Conservation (phyloP, 2,113 vertebrate genomes). For the Rhodinocichla rosea region DNA sequence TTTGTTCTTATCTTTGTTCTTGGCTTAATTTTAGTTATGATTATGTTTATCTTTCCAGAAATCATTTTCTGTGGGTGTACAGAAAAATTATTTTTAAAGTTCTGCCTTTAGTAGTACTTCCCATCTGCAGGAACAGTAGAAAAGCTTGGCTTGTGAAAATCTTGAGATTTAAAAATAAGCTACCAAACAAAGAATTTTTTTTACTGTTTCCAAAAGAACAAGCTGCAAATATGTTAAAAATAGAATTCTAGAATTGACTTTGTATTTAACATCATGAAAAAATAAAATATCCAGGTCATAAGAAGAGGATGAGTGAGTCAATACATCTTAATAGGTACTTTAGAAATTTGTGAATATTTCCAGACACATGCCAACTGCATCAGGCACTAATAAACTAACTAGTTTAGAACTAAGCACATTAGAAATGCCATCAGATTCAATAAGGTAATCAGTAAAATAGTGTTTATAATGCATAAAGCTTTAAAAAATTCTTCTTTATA, state of each 20-base stretch:
- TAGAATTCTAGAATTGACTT: neutral
- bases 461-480: neutral
- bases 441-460: neutral
- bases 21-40: neutral
- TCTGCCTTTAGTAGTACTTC: neutral
- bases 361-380: neutral
- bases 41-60: neutral
- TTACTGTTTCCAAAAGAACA: neutral
- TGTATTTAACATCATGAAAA: neutral
- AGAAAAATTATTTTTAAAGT: neutral
- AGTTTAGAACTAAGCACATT: neutral
- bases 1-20: neutral
- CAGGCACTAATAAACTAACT: neutral
- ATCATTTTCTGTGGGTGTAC: neutral
- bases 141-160: neutral
- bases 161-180: neutral
- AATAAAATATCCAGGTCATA: neutral
- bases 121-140: neutral
- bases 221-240: neutral
- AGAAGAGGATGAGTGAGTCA: neutral
- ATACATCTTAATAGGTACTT: neutral
- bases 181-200: neutral
- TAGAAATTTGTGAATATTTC: neutral
- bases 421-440: neutral
- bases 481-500: fast-evolving